phyloP scores from a whole-genome alignment of 2,113 vertebrate species.

The Serranochromis macrocephalus region DNA sequence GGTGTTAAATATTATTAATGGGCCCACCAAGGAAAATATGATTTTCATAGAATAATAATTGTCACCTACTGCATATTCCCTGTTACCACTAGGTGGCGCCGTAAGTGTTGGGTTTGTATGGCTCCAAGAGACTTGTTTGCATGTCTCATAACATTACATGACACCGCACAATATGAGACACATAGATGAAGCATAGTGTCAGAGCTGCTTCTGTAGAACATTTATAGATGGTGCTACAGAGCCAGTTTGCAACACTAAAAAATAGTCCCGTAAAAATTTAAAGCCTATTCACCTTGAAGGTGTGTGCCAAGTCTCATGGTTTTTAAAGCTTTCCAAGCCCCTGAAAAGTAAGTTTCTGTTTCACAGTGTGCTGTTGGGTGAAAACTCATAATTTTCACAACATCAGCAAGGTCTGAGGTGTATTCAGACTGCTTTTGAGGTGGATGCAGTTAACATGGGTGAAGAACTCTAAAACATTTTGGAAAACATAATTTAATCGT shows the following conservation, averaged over 20 bases:
- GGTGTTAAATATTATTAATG: background rate
- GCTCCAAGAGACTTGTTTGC: background rate
- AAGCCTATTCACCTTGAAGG: background rate
- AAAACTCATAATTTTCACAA: background rate
- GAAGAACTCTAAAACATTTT: background rate
- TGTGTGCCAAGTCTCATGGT: rapidly evolving
- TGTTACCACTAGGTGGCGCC: background rate
- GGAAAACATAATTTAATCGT: background rate
- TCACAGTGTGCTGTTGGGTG: background rate
- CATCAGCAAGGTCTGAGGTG: background rate
- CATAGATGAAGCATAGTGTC: background rate
- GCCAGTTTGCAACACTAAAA: background rate
- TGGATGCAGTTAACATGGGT: background rate
- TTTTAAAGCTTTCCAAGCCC: background rate
- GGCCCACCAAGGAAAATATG: background rate
- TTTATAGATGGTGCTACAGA: background rate
- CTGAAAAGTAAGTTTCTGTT: background rate
- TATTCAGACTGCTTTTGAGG: background rate
- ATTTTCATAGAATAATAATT: background rate
- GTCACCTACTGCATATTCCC: background rate
- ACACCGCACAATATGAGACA: background rate
- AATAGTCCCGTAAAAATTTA: background rate
- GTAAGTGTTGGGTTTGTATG: background rate
- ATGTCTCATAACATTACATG: background rate
- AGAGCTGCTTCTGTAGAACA: background rate